phyloP scores from a whole-genome alignment of 2,888 invertebrate species.

The Callosobruchus maculatus region DNA sequence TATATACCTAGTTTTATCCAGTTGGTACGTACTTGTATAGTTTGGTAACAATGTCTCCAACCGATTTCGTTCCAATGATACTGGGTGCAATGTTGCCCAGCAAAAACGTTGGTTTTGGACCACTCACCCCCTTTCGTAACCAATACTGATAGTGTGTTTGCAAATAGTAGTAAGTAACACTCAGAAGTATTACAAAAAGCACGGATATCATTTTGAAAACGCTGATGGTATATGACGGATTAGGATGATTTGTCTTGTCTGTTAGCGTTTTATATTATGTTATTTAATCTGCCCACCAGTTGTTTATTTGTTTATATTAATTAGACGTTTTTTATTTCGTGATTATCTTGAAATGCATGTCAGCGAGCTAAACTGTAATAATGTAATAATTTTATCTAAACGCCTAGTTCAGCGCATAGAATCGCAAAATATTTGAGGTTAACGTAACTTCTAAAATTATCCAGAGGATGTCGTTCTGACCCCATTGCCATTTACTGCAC shows the following conservation, averaged over 20 bases:
- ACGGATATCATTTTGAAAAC: not conserved
- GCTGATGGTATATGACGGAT: not conserved
- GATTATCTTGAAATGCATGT: not conserved
- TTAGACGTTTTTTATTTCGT: not conserved
- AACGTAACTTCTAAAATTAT: no score
- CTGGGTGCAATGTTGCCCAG: constrained; percentile 30
- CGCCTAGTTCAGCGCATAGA: no score
- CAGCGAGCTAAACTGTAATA: no score
- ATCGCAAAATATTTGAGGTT: no score
- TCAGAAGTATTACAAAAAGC: not conserved
- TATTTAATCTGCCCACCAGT: not conserved
- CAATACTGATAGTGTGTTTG: constrained; percentile 14
- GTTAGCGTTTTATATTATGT: not conserved
- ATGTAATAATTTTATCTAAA: no score
- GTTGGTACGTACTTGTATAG: constrained; percentile 11
- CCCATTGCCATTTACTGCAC: no score
- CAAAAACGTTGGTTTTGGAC: constrained; percentile 23
- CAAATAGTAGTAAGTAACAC: not conserved
- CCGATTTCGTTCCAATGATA: constrained; percentile 22
- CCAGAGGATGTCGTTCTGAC: no score
- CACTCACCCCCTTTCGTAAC: constrained; percentile 23
- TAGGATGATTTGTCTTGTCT: not conserved
- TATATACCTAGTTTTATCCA: not conserved
- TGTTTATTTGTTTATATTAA: not conserved
- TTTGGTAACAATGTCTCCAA: constrained; percentile 15